Evolutionary conservation across 64 coral and sea anemone genomes (phyloP).

Genomic region (Actinia tenebrosa): DNA sequence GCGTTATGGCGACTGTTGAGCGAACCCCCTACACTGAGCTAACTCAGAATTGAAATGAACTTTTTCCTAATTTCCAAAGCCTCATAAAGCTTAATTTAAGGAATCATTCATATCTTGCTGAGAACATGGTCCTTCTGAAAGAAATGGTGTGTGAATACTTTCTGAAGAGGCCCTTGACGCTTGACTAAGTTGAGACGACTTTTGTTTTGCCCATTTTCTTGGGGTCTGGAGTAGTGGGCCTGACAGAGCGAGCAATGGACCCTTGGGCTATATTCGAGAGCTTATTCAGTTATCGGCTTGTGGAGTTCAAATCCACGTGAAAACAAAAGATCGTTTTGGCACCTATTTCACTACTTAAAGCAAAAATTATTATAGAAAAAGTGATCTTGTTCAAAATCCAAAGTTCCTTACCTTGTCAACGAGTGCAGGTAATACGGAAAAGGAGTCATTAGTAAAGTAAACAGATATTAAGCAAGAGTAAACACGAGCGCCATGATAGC

Average conservation of each 20-base stretch:
- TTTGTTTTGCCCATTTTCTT: slow-evolving; percentile 26
- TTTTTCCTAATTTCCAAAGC: slow-evolving; percentile 24
- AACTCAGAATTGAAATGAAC: slow-evolving; percentile 9
- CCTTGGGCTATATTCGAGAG: slow-evolving; percentile 31
- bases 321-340: slow-evolving; percentile 13
- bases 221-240: background rate
- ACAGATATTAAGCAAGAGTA: slow-evolving; percentile 49
- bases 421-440: slow-evolving; percentile 35
- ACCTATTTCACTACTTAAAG: slow-evolving; percentile 33
- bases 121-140: slow-evolving; percentile 23
- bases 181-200: slow-evolving; percentile 26
- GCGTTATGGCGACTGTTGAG: background rate
- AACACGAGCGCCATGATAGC: slow-evolving; percentile 43
- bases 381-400: slow-evolving; percentile 7
- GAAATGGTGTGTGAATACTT: slow-evolving; percentile 33
- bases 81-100: slow-evolving; percentile 33
- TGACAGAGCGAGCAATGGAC: background rate
- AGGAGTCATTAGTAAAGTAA: slow-evolving; percentile 38
- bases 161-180: slow-evolving; percentile 35
- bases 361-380: slow-evolving; percentile 5
- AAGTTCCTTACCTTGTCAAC: slow-evolving; percentile 35
- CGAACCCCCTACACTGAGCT: slow-evolving; percentile 11
- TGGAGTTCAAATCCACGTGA: slow-evolving; percentile 8
- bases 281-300: slow-evolving; percentile 29
- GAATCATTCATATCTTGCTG: slow-evolving; percentile 37